phyloP scores from a whole-genome alignment of 2,113 vertebrate species.

The Todiramphus saurophagus region DNA sequence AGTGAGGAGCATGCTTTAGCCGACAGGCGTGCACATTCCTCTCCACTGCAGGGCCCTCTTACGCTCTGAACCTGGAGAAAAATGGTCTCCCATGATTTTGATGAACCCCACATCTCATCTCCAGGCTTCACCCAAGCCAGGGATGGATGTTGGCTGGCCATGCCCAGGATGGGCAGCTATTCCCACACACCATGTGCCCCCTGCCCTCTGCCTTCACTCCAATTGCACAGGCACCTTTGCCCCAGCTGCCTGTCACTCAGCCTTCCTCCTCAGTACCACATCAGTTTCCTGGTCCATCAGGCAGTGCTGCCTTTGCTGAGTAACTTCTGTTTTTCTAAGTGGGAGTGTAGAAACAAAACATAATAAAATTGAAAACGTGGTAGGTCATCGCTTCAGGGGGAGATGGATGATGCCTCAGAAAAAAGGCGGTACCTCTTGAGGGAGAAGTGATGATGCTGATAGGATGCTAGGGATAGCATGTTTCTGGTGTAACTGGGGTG shows the following conservation, averaged over 20 bases:
- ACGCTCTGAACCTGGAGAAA: not conserved
- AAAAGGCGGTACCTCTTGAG: not conserved
- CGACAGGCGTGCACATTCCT: not conserved
- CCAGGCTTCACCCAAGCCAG: not conserved
- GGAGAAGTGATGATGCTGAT: not conserved
- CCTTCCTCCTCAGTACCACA: not conserved
- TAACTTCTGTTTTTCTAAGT: not conserved
- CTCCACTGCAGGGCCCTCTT: not conserved
- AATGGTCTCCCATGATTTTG: not conserved
- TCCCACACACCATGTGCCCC: not conserved
- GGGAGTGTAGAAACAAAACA: not conserved
- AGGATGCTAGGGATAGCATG: not conserved
- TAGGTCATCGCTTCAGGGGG: not conserved
- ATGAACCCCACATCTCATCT: not conserved
- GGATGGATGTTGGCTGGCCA: not conserved
- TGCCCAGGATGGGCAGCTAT: not conserved
- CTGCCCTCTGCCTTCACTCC: not conserved
- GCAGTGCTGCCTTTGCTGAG: not conserved
- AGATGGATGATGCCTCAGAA: not conserved
- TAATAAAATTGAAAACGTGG: not conserved
- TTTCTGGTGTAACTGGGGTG: not conserved
- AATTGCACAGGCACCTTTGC: not conserved
- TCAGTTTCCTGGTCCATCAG: not conserved
- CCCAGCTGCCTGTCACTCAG: not conserved
- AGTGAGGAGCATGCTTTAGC: not conserved